These are phyloP conservation scores for Hippolais icterina DNA, from an alignment of 2,113 vertebrate genomes.

Conservation along the genomic window DNA sequence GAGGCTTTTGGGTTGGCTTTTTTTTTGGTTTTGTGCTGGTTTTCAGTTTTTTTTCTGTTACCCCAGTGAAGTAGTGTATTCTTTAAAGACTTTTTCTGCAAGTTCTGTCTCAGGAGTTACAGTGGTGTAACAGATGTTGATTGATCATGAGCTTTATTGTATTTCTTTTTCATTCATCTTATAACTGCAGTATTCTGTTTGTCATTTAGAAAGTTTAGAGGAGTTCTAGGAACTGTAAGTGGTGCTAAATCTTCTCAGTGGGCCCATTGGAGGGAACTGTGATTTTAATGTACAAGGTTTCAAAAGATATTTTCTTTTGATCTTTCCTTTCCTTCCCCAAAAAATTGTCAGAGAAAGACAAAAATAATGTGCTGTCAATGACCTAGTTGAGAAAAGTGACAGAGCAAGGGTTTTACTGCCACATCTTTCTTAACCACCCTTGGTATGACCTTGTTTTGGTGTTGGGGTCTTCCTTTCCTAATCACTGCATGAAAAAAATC, in stretches of 20 bases:
- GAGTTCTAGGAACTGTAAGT: not conserved
- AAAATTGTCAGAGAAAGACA: not conserved
- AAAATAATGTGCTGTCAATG: not conserved
- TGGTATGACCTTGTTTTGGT: not conserved
- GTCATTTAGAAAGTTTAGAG: not conserved
- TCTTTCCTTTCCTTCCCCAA: not conserved
- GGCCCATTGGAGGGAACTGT: not conserved
- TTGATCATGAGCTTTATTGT: not conserved
- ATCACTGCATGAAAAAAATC: not conserved
- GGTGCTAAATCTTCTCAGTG: constrained; percentile 3
- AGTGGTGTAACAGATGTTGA: not conserved
- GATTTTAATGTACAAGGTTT: not conserved
- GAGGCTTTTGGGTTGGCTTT: not conserved
- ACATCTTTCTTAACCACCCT: not conserved
- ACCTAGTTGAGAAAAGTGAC: not conserved
- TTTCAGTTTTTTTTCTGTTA: not conserved
- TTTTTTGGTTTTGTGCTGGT: not conserved
- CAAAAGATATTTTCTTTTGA: not conserved
- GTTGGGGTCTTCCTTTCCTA: not conserved
- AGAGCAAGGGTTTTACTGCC: not conserved
- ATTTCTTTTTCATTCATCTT: constrained; percentile 3
- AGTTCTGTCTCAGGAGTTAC: not conserved
- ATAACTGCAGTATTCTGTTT: not conserved
- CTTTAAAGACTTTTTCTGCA: not conserved
- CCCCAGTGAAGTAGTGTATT: not conserved